Evolutionary conservation across 2,888 invertebrate genomes (phyloP), one percentile per base, ranked within the genome.

Genomic region (Aphelenchoides bicaudatus): DNA sequence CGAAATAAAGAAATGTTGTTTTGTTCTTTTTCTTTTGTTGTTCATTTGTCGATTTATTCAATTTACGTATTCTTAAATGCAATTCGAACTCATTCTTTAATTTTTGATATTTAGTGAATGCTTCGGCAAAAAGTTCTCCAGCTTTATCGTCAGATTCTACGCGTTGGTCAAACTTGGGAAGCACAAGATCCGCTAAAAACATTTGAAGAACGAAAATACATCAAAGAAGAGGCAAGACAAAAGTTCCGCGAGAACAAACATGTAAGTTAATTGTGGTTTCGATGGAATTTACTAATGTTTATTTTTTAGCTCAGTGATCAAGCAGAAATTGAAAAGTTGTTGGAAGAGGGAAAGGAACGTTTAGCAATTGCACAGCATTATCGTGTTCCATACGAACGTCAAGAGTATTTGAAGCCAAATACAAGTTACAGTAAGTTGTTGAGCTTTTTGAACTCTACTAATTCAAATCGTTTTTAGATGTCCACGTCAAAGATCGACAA

Each of bases 371-470:
- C 72, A 4, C 58, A 70, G 8, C 75, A 75, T 54, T 75, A 75
- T 62, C 63, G 69, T 19, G 70, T 70, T 52, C 75, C 75, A 16
- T 72, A 72, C 58, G 71, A 70, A 38, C 54, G 73, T 47, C 75
- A 65, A 25, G 66, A 63, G 53, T 75, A 75, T 54, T 62, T 75
- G 43, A 64, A 66, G 37, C 74, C 72, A 52, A 53, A 66, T 34
- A 72, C 73, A 48, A 67, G 71, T 50, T 75, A 62, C 65, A 67
- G 72, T 63, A 19, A 13, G 59, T 31, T 58, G n/a, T n/a, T n/a
- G n/a, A n/a, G n/a, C n/a, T n/a, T n/a, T 47, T 19, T 13, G 5
- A 49, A 1, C 27, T 59, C 39, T 39, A 3, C 4, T 31, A 31
- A 25, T 28, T 29, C 10, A 19, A 16, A 55, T 21, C 34, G 28